Evolutionary conservation across 2,113 vertebrate genomes (phyloP), one percentile per base, ranked within the genome.

Genomic region (Oceanites oceanicus): DNA sequence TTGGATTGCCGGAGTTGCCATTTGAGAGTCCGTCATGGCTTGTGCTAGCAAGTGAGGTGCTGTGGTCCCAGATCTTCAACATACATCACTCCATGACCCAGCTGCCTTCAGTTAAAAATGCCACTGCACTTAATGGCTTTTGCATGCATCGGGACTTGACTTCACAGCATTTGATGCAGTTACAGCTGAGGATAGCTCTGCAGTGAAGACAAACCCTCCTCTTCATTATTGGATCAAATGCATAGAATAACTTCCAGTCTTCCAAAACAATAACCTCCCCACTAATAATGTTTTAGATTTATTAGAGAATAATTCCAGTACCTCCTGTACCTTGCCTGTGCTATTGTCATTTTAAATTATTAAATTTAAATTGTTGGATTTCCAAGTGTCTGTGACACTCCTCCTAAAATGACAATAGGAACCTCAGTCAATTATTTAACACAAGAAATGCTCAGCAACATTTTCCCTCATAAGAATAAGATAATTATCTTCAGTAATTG

Each of bases 401-500:
- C 53, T 86, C 91, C 73, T 92, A 84, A 96, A 95, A 83, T 4
- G 58, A 78, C 66, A 70, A 88, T 79, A 95, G 91, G 90, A 88
- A 94, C 52, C 73, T 88, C 73, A 92, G 53, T 65, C 83, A 80
- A 90, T 90, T 93, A 95, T 90, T 97, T 90, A 95, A 90, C 67
- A 87, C 70, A 65, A 87, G 88, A 96, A 97, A 96, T 40, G 62
- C 56, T 86, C 83, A 80, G 58, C 55, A 95, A 95, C 75, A 87
- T 87, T 91, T 95, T 95, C 85, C 62, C 92, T 79, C 74, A 49
- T 82, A 92, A 92, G 55, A 76, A 78, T 94, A 88, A 96, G 84
- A 92, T 88, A 95, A 97, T 96, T 94, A 97, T 92, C 88, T 97
- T 91, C 93, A 90, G 85, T 96, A 98, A 97, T 96, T 95, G 95